phyloP scores from a whole-genome alignment of 2,888 invertebrate species.

The Tenthredo amoena region DNA sequence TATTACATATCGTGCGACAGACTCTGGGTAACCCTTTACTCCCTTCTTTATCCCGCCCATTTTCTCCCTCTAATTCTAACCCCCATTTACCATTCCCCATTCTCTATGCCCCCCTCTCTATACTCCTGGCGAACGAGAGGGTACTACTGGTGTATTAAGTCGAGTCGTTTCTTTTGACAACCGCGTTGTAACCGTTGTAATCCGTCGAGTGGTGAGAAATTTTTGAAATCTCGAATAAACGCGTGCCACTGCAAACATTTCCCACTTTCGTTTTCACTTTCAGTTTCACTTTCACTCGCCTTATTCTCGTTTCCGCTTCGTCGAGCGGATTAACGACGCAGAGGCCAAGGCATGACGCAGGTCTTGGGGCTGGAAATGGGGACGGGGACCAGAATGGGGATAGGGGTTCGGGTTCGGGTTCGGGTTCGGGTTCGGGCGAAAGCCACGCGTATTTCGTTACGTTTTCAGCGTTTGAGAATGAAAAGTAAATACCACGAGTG shows the following conservation, averaged over 20 bases:
- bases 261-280: conserved; percentile 13
- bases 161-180: conserved; percentile 7
- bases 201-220: conserved; percentile 6
- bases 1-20: conserved; percentile 50
- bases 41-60: conserved; percentile 21
- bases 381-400: no score
- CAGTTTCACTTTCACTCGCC: conserved; percentile 41
- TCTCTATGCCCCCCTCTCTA: no score
- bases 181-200: not conserved
- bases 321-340: conserved; percentile 45
- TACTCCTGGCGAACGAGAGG: not conserved
- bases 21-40: conserved; percentile 32
- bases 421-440: not conserved
- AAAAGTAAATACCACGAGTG: conserved; percentile 44
- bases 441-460: conserved; percentile 42
- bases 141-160: conserved; percentile 20
- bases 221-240: conserved; percentile 22
- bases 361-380: not conserved
- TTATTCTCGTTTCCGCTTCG: conserved; percentile 41
- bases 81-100: not conserved
- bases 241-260: conserved; percentile 26
- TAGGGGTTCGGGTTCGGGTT: not conserved
- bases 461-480: conserved; percentile 11
- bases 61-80: not conserved
- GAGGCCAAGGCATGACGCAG: conserved; percentile 18